Base-by-base conservation (phyloP, 2,888 invertebrate species). In the Macrosiphum euphorbiae region DNA sequence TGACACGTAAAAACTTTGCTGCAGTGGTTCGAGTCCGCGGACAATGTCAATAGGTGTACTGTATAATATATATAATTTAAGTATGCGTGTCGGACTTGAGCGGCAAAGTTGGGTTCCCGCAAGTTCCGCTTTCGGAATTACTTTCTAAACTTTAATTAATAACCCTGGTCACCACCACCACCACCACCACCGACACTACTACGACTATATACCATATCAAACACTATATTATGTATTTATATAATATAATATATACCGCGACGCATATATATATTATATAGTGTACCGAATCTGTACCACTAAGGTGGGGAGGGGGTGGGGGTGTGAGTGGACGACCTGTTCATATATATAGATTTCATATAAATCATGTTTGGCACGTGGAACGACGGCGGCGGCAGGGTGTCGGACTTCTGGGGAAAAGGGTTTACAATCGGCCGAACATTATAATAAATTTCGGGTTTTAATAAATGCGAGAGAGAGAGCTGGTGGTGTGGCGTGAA, bases 401-500 rank as follows among this genome's bases (percentile, higher is more conserved):
- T 16, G 58, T 44, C 1, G 67, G 85, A 47, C 47, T 78, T 35
- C 78, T 78, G 28, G 78, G 41, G 58, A 20, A 94, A 94, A 94
- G 94, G 94, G 94, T 94, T 94, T 94, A 94, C 94, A 94, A 94
- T 94, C 90, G 94, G 94, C 94, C 94, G 93, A 94, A 94, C 94
- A 94, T 94, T 94, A 94, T 94, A 94, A 94, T 94, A 94, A 94
- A 94, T 94, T 94, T 94, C 24, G 87, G 90, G 90, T 94, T 94
- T 94, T 94, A 94, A 94, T 94, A 94, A 94, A 94, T 87, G 90
- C 94, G 67, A 58, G 86, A 78, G 94, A 16, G 90, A 84, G 84
- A n/a, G n/a, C n/a, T n/a, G n/a, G 90, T n/a, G 94, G 94, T 58
- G 58, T 52, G 90, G 94, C 67, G 86, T 90, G 67, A 94, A 90